phyloP scores from a whole-genome alignment of 2,797 vertebrate species.

The Neopelma chrysocephalum region DNA sequence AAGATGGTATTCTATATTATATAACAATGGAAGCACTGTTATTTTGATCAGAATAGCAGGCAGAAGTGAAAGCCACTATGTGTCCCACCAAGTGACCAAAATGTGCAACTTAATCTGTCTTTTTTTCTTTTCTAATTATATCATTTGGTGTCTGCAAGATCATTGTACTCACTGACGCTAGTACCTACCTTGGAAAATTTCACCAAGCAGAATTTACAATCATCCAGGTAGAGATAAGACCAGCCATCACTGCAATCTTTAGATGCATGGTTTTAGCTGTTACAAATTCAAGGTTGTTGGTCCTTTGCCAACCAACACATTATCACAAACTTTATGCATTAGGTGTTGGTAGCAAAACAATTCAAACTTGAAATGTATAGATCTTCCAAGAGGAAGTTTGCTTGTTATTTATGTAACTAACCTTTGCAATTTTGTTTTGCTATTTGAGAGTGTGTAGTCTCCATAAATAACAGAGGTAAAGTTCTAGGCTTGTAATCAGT shows the following conservation, averaged over 20 bases:
- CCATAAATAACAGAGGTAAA: conserved; percentile 25
- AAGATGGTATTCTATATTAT: background rate
- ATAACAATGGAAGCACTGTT: background rate
- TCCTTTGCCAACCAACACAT: background rate
- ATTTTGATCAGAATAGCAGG: background rate
- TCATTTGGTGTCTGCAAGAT: background rate
- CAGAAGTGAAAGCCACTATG: background rate
- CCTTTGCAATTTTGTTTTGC: conserved; percentile 21
- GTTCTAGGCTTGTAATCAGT: conserved; percentile 1
- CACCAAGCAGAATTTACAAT: background rate
- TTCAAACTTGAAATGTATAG: conserved; percentile 12
- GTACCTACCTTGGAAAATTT: background rate
- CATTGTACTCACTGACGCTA: background rate
- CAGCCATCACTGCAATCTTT: background rate
- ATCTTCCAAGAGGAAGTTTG: background rate
- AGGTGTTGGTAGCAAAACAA: background rate
- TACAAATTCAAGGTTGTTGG: background rate
- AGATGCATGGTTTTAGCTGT: background rate
- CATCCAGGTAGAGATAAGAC: background rate
- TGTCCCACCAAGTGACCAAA: background rate
- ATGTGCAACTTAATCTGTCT: background rate
- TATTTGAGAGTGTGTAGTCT: background rate
- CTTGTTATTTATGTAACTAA: conserved; percentile 34
- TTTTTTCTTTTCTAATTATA: background rate
- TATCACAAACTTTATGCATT: background rate